Evolutionary conservation across 2,113 vertebrate genomes (phyloP).

Genomic region (Melospiza georgiana): DNA sequence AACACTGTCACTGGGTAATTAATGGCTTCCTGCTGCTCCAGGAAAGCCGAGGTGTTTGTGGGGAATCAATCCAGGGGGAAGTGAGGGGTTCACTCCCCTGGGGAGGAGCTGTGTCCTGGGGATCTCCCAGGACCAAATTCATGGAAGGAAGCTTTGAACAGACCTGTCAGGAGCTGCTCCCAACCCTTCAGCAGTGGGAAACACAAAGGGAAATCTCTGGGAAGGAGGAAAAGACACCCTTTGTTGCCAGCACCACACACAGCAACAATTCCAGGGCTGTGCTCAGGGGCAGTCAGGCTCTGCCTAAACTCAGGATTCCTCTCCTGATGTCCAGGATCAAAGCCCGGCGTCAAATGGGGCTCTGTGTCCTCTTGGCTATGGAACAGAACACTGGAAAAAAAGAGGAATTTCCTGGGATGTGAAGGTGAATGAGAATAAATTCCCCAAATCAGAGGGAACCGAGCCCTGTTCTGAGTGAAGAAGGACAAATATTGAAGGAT

Average conservation of each 20-base stretch:
- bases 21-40: slow-evolving; percentile 53
- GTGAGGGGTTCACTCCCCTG: neutral
- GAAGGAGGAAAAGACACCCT: neutral
- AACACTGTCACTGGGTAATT: slow-evolving; percentile 26
- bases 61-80: neutral
- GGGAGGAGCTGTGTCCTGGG: neutral
- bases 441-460: neutral
- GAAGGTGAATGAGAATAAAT: neutral
- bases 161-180: neutral
- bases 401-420: neutral
- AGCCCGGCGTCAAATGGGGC: neutral
- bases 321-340: neutral
- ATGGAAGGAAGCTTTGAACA: accelerated
- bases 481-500: neutral
- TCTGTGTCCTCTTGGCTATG: neutral
- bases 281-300: neutral
- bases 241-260: accelerated
- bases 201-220: accelerated
- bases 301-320: neutral
- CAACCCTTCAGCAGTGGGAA: neutral
- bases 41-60: neutral
- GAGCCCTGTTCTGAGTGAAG: neutral
- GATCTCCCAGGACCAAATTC: accelerated
- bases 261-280: neutral
- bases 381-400: neutral